Evolutionary conservation across 2,888 invertebrate genomes (phyloP), one percentile per base, ranked within the genome.

Genomic region (Andrena flavipes): DNA sequence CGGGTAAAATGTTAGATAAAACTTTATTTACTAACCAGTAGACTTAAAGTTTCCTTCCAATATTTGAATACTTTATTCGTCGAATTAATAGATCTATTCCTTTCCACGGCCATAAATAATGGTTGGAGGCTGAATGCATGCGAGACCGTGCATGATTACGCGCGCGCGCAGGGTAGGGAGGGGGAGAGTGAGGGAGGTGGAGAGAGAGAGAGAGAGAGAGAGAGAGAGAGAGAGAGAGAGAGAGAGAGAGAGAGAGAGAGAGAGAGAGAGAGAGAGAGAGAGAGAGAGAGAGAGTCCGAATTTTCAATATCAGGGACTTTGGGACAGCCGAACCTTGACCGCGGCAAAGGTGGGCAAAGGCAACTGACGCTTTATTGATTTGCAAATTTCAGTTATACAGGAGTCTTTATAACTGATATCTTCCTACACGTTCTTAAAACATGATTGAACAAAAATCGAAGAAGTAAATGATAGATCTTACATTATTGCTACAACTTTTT

Each of bases 341-440:
- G 64, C 59, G 35, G 70, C 62, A 64, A 78, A 87, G 23, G 35
- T 65, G 48, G n/a, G 13, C 26, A 20, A 76, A 59, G 26, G 42
- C 70, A 51, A 29, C 20, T 30, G 23, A 75, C 63, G 26, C 60
- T 62, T 29, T 81, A 84, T 85, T 59, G 76, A 76, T 84, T 84
- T 35, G 35, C 6, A 49, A 16, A 33, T 0, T 20, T 7, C 20
- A 26, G n/a, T 6, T 4, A n/a, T 65, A 29, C 1, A 42, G 35
- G 16, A 42, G 42, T 23, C 13, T 63, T 35, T 63, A 35, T 35
- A 20, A n/a, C 63, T 13, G 5, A 10, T 35, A 20, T 7, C 20
- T 42, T 63, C 3, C n/a, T 56, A 10, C 26, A 2, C 20, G 10
- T 26, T 26, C 10, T 10, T 69, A 56, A 59, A 59, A 2, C 16